phyloP scores from a whole-genome alignment of 2,113 vertebrate species.

The Notiomystis cincta region DNA sequence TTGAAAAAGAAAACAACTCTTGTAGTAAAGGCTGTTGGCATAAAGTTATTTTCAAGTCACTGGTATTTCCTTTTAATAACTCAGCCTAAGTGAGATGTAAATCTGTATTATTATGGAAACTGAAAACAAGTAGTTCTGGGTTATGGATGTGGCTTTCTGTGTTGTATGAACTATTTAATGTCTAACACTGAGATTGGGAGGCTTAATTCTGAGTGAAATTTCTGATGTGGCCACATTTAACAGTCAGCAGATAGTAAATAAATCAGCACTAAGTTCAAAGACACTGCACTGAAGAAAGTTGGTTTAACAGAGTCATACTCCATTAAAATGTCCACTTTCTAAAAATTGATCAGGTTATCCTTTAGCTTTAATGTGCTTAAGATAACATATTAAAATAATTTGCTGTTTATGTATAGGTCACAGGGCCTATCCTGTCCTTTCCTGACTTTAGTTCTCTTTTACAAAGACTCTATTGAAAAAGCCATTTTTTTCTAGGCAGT shows the following conservation, averaged over 20 bases:
- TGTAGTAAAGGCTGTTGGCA: neutral
- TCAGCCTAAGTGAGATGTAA: neutral
- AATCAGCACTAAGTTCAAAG: neutral
- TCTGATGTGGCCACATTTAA: neutral
- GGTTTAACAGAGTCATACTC: neutral
- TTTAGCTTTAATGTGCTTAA: neutral
- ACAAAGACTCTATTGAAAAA: neutral
- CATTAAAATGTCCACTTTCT: neutral
- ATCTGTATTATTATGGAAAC: neutral
- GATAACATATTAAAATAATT: neutral
- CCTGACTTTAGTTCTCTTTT: neutral
- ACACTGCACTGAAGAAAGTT: neutral
- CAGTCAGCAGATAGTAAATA: neutral
- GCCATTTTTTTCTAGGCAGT: neutral
- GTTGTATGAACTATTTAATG: neutral
- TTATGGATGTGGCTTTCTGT: neutral
- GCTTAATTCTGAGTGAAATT: neutral
- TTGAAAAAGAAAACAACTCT: neutral
- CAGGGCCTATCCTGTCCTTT: neutral
- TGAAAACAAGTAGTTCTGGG: neutral
- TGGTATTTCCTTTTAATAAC: neutral
- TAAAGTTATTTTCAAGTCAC: neutral
- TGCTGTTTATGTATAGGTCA: neutral
- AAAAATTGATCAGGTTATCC: neutral
- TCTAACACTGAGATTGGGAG: neutral